Percentiles rank a stretch among this genome's conserved stretches.
These are phyloP conservation scores for Tursiops truncatus DNA, from an alignment of 2,113 vertebrate genomes.

Conservation along the genomic window DNA sequence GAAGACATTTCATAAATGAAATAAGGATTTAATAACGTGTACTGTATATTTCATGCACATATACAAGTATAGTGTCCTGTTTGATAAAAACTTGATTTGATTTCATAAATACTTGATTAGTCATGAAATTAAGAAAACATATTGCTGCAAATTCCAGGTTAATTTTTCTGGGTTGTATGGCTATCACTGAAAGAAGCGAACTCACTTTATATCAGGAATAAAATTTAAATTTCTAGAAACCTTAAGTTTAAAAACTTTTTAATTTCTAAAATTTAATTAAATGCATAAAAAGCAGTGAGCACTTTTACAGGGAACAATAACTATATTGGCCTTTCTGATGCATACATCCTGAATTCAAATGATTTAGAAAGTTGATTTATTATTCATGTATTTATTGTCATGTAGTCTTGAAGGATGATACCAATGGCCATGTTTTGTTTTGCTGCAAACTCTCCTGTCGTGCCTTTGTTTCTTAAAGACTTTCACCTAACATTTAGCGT, in stretches of 20 bases:
- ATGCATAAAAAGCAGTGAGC: background rate
- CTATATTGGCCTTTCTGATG: background rate
- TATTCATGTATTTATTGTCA: background rate
- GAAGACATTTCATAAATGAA: background rate
- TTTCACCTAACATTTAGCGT: background rate
- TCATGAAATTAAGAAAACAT: background rate
- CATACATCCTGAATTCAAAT: background rate
- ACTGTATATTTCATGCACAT: background rate
- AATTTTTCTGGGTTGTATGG: background rate
- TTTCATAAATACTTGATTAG: background rate
- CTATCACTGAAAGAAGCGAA: constrained; percentile 19
- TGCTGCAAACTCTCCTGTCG: background rate
- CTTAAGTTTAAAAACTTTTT: background rate
- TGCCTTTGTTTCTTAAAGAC: background rate
- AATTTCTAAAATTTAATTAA: background rate
- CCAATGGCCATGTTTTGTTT: background rate
- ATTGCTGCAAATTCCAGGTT: background rate
- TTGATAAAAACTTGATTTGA: background rate
- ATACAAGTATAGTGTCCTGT: background rate
- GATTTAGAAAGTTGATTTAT: background rate
- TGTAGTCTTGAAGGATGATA: background rate
- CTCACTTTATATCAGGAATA: constrained; percentile 31
- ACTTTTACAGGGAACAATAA: background rate
- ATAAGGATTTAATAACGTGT: background rate
- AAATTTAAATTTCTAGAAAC: constrained; percentile 35